Evolutionary conservation across 2,888 invertebrate genomes (phyloP).

Genomic region (Myopa tessellatipennis): DNA sequence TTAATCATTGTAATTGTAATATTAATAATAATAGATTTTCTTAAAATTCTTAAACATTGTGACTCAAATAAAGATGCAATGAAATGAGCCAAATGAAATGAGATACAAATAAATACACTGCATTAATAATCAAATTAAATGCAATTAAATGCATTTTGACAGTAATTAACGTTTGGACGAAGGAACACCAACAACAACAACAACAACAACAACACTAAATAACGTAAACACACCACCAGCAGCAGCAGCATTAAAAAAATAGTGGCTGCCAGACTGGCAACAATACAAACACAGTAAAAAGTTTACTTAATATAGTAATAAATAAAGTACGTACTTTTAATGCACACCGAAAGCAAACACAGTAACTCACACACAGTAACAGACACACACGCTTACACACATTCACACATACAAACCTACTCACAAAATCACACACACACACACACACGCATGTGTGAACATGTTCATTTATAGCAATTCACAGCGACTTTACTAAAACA

Average conservation of each 20-base stretch:
- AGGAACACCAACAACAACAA: slow-evolving; percentile 16
- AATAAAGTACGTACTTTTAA: slow-evolving; percentile 48
- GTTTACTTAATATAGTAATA: slow-evolving; percentile 52
- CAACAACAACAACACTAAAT: slow-evolving; percentile 37
- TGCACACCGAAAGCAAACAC: background rate
- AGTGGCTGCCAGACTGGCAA: slow-evolving; percentile 18
- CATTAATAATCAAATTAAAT: slow-evolving; percentile 10
- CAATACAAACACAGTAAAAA: slow-evolving; percentile 45
- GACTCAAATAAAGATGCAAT: background rate
- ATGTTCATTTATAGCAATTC: slow-evolving; percentile 26
- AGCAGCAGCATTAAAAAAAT: slow-evolving; percentile 38
- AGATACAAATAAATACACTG: slow-evolving; percentile 10
- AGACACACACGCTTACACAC: background rate
- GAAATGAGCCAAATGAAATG: slow-evolving; percentile 23
- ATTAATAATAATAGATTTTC: no score
- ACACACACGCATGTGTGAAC: background rate
- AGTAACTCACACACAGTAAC: slow-evolving; percentile 4
- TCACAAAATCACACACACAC: background rate
- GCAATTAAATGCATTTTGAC: slow-evolving; percentile 38
- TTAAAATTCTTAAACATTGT: no score
- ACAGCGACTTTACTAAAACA: slow-evolving; percentile 25
- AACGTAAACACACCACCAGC: background rate
- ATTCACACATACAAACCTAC: background rate
- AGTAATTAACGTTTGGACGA: slow-evolving; percentile 30
- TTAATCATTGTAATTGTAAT: no score